Base-by-base conservation (phyloP, 1,140 invertebrate genomes). In the Drosophila azteca region DNA sequence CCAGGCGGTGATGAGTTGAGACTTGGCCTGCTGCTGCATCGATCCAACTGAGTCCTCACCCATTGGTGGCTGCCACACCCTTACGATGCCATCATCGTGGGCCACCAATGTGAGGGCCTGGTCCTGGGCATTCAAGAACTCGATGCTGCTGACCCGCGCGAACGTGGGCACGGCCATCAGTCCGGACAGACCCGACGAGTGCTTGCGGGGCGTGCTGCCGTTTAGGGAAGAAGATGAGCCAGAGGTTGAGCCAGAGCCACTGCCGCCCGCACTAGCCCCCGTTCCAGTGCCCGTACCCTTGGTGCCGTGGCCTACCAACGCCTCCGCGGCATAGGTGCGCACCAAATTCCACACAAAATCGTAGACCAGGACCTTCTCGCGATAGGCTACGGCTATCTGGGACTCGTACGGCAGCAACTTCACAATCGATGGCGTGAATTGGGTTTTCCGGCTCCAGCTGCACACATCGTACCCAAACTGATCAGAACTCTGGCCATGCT, bases 81-180 rank as follows among this genome's bases (percentile, higher is more conserved):
- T 91, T 65, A 93, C 91, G 8, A 91, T 77, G 11, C 93, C 93
- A 89, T 94, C 93, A 1, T 90, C 92, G 84, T 94, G 93, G 6
- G 93, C 93, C 41, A 83, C 91, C 53, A 93, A 60, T 60, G 92
- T 74, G 6, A 92, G 50, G 2, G 95, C 93, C 59, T 95, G 93
- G 90, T 97, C 96, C 89, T 98, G 97, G 54, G 95, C 93, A 93
- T 99, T 98, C n/a, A 98, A 92, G 91, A 97, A 97, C 78, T 98
- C 95, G 35, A 98, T 92, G 39, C 96, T 93, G 7, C 96, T 96
- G 43, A 99, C 95, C 51, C 95, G 94, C 24, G 94, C 77, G 6
- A 75, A 76, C 0, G 13, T n/a, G 6, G 49, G 26, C 8, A 54
- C 20, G 13, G 43, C 9, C 4, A 6, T 11, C 35, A 39, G 35